Conservation (phyloP, 2,888 invertebrate species). For the Dynastes maya region DNA sequence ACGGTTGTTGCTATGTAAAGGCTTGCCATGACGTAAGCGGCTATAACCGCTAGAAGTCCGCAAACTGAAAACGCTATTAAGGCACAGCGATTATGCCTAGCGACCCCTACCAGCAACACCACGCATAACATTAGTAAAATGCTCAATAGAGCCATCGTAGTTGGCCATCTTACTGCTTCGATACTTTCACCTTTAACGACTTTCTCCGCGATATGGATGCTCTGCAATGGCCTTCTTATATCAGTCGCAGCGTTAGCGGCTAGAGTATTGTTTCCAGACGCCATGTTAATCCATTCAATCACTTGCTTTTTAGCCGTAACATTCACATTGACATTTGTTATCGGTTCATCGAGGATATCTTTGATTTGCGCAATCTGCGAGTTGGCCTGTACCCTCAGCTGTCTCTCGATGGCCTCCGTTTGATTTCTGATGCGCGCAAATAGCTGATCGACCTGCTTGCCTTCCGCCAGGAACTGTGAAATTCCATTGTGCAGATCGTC, state of each 20-base stretch:
- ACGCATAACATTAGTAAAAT: slow-evolving; percentile 90
- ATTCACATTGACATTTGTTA: slow-evolving; percentile 83
- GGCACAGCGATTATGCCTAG: slow-evolving; percentile 90
- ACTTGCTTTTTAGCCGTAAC: slow-evolving; percentile 83
- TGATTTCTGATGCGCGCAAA: slow-evolving; percentile 87
- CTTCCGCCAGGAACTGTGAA: slow-evolving; percentile 85
- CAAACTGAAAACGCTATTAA: slow-evolving; percentile 92
- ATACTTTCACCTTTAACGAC: slow-evolving; percentile 78
- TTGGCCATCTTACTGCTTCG: slow-evolving; percentile 87
- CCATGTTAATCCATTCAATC: slow-evolving; percentile 79
- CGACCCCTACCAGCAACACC: slow-evolving; percentile 90
- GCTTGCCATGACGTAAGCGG: slow-evolving; percentile 92
- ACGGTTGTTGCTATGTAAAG: slow-evolving; percentile 89
- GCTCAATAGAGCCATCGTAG: slow-evolving; percentile 91
- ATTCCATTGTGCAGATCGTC: slow-evolving; percentile 95
- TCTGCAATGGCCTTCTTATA: slow-evolving; percentile 73
- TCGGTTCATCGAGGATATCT: slow-evolving; percentile 84
- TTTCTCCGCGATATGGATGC: slow-evolving; percentile 79
- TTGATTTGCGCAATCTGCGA: slow-evolving; percentile 80
- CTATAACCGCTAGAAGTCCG: slow-evolving; percentile 87
- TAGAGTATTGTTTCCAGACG: slow-evolving; percentile 82
- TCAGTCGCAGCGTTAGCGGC: slow-evolving; percentile 85
- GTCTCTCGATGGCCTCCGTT: slow-evolving; percentile 84
- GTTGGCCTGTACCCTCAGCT: slow-evolving; percentile 75
- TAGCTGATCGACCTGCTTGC: slow-evolving; percentile 86